Conservation (phyloP, 30 jellyfish, hydroid and myxozoan species). For the Nemopilema nomurai region DNA sequence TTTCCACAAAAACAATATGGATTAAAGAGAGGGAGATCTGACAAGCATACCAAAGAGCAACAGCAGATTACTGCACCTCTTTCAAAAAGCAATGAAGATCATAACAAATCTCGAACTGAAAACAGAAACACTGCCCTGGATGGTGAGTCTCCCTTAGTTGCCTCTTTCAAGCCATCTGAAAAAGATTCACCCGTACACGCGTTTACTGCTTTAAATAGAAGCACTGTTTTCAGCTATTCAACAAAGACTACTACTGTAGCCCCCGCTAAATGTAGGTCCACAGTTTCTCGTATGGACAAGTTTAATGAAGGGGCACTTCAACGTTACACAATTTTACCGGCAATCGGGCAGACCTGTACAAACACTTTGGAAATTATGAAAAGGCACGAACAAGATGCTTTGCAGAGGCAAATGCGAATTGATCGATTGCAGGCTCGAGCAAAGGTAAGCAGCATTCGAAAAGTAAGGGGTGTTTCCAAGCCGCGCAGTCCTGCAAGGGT, state of each 20-base stretch:
- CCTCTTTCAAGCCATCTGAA: background rate
- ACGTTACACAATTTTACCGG: background rate
- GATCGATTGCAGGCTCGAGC: constrained; percentile 8
- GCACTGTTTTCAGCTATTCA: background rate
- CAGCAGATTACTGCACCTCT: background rate
- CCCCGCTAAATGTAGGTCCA: background rate
- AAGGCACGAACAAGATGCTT: background rate
- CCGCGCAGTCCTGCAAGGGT: background rate
- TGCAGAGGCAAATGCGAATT: background rate
- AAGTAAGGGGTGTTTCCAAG: background rate
- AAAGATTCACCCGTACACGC: background rate
- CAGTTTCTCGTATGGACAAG: background rate
- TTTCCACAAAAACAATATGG: no score
- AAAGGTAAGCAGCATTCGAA: background rate
- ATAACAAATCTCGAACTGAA: background rate
- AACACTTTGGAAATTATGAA: constrained; percentile 6
- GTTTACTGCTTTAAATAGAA: background rate
- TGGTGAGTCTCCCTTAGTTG: background rate
- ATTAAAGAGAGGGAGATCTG: background rate
- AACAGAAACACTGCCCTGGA: background rate
- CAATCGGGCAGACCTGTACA: background rate
- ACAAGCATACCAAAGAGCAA: background rate
- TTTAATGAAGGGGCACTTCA: background rate
- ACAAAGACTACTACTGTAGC: background rate
- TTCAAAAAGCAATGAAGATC: background rate